Base-by-base conservation (phyloP, 2,113 vertebrate species). In the Lagopus leucura region DNA sequence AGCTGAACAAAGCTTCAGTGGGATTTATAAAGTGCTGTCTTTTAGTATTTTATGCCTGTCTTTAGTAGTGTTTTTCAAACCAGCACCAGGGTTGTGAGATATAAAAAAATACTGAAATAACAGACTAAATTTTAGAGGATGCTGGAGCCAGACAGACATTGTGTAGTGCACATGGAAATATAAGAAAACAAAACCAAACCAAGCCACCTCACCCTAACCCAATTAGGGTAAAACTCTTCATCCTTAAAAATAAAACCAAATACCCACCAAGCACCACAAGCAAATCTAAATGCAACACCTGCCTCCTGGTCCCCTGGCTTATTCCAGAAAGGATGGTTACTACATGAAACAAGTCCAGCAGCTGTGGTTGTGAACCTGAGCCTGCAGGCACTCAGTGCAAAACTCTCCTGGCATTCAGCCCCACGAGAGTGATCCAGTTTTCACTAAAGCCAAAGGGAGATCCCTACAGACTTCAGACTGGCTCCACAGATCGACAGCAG, bases 321-420 rank as follows among this genome's bases (percentile, higher is more conserved):
- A 1, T 57, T 72, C 87, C 94, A 93, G 65, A 61, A 80, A 75
- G 86, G 85, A 61, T 83, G 88, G 86, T 64, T 63, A 86, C 73
- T 86, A 81, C 11, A 0, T 36, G 80, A 43, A 11, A 45, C 61
- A 57, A 92, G 93, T 90, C 86, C 88, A 90, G 92, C 94, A 93
- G 96, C 89, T 80, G 43, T 30, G 72, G 60, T 80, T 52, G 60
- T 52, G 91, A 95, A 85, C 95, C 90, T 90, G 95, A 91, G 80
- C 94, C 93, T 82, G 95, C 94, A 94, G 96, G 94, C 96, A 92
- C 93, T 94, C 96, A 69, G 91, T 94, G 94, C 93, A 90, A 71
- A 90, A 52, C 72, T 55, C 89, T 75, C 86, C 72, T 7, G 0
- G 89, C 4, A 1, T 36, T 93, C 89, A 91, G 89, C 87, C 85